Percentiles rank a stretch among this genome's conserved stretches.
Conservation (phyloP, 2,113 vertebrate genomes). For the Podarcis muralis region DNA sequence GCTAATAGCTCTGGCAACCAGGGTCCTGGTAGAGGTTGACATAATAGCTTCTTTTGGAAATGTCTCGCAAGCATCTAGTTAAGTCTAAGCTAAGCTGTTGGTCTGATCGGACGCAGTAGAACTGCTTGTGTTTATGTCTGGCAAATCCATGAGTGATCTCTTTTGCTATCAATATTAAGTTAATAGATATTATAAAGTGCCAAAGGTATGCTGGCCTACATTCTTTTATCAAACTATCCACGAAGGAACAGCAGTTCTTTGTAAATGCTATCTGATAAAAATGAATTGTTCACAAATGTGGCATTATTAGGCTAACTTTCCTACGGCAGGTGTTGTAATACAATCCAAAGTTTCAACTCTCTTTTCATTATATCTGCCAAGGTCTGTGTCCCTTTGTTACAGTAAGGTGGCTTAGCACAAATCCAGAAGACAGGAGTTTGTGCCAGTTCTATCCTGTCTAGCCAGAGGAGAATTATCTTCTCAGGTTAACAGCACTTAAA, state of each 20-base stretch:
- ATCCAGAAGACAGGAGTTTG: no score
- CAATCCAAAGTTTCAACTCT: no score
- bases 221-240: background rate
- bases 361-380: no score
- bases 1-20: background rate
- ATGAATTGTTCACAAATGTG: background rate
- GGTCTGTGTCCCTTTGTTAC: no score
- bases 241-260: background rate
- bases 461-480: no score
- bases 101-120: background rate
- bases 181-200: background rate
- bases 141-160: background rate
- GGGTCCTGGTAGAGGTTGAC: no score
- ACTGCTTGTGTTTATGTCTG: background rate
- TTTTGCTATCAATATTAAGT: background rate
- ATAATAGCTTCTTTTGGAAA: background rate
- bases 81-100: background rate
- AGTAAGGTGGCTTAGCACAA: no score
- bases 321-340: no score
- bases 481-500: no score
- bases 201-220: background rate
- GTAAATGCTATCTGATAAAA: background rate
- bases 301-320: no score
- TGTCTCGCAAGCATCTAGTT: no score
- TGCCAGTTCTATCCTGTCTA: no score